Percentiles rank a stretch among this genome's conserved stretches.
Evolutionary conservation across 2,797 vertebrate species (phyloP).

Genomic region (Falco peregrinus): DNA sequence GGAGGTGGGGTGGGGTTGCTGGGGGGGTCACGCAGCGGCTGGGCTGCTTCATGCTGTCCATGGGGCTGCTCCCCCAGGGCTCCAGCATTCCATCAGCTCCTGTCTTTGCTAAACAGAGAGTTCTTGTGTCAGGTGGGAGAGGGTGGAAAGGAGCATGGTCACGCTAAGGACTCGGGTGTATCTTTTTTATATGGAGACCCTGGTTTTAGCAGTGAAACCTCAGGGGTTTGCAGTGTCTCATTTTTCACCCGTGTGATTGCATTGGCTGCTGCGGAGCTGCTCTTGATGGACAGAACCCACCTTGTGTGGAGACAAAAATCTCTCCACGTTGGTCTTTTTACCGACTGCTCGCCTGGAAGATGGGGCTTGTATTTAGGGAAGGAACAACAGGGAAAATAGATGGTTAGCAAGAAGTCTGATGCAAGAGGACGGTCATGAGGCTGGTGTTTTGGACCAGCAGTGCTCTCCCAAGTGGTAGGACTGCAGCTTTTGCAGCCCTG

Average conservation of each 20-base stretch:
- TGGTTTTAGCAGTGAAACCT: not conserved
- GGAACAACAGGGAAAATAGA: not conserved
- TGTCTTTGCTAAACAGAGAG: not conserved
- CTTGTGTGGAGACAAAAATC: not conserved
- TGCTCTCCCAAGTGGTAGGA: not conserved
- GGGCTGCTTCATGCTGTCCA: not conserved
- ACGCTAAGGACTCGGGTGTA: not conserved
- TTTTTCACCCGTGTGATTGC: not conserved
- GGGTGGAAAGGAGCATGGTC: not conserved
- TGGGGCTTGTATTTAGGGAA: not conserved
- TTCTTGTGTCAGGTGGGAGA: not conserved
- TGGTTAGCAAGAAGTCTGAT: not conserved
- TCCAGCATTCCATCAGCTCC: not conserved
- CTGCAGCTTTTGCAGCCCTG: not conserved
- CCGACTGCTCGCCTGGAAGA: not conserved
- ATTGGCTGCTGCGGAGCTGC: not conserved
- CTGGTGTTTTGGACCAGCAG: not conserved
- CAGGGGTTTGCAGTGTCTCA: rapidly evolving
- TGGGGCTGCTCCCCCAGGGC: not conserved
- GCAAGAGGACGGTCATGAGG: not conserved
- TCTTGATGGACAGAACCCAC: not conserved
- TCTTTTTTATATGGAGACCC: not conserved
- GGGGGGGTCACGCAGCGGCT: not conserved
- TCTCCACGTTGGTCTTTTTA: not conserved
- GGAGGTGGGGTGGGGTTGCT: not conserved